These are phyloP conservation scores for Drosophila athabasca DNA, from an alignment of 1,140 invertebrate genomes.

Conservation along the genomic window DNA sequence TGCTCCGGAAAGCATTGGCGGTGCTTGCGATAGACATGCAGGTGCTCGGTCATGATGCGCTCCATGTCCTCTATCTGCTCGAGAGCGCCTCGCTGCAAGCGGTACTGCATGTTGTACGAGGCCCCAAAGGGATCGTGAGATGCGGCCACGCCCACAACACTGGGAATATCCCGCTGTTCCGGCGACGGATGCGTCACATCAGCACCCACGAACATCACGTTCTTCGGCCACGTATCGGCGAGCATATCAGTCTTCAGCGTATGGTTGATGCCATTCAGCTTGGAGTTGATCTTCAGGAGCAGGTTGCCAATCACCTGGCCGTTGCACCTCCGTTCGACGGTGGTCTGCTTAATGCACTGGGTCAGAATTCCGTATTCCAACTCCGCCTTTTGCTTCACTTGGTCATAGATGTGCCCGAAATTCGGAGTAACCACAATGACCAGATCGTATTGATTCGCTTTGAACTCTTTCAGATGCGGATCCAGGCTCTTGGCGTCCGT, in stretches of 20 bases:
- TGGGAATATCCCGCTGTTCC: conserved; percentile 88
- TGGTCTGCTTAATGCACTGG: conserved; percentile 90
- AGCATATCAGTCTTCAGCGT: conserved; percentile 80
- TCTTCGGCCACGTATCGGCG: conserved; percentile 45
- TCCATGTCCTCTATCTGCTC: conserved; percentile 92
- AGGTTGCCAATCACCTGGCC: conserved; percentile 88
- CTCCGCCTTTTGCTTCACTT: conserved; percentile 91
- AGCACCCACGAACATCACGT: conserved; percentile 90
- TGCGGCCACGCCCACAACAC: conserved; percentile 92
- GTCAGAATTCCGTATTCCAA: conserved; percentile 90
- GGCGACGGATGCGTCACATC: conserved; percentile 95
- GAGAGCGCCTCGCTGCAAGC: conserved; percentile 87
- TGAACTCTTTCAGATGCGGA: conserved; percentile 42
- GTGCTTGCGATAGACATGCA: conserved; percentile 84
- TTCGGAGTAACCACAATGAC: conserved; percentile 86
- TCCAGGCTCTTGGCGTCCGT: conserved; percentile 41
- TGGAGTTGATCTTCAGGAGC: conserved; percentile 92
- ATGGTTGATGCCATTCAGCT: conserved; percentile 93
- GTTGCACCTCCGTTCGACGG: conserved; percentile 74
- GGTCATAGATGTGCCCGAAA: conserved; percentile 84
- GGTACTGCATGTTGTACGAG: conserved; percentile 88
- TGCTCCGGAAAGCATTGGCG: conserved; percentile 84
- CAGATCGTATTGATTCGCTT: conserved; percentile 35
- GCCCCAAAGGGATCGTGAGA: conserved; percentile 88
- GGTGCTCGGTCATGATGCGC: conserved; percentile 86